Evolutionary conservation across 2,797 vertebrate genomes (phyloP).

Genomic region (Myotis pilosus): DNA sequence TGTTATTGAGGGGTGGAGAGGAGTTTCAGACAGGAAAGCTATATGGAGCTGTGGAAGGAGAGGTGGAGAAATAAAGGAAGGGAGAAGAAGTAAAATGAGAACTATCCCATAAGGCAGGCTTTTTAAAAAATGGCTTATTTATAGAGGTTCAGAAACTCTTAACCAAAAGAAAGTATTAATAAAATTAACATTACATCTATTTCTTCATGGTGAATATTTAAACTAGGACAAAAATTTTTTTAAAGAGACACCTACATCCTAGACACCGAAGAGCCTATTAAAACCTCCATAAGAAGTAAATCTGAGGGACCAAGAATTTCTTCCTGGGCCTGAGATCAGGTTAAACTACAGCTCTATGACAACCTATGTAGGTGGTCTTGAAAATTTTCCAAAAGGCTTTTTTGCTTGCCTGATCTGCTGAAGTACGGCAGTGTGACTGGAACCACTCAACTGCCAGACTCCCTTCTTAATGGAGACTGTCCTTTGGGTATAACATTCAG

Average conservation of each 20-base stretch:
- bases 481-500: not conserved
- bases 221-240: not conserved
- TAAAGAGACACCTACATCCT: not conserved
- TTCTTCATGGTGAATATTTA: not conserved
- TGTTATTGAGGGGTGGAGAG: too few species aligned
- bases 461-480: not conserved
- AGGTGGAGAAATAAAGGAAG: not conserved
- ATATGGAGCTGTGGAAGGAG: not conserved
- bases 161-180: constrained; percentile 18
- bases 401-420: not conserved
- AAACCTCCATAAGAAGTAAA: constrained; percentile 30
- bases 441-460: constrained; percentile 19
- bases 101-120: not conserved
- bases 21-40: not conserved
- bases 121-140: not conserved
- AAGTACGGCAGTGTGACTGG: not conserved
- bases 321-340: constrained; percentile 32
- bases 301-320: constrained; percentile 18
- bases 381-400: constrained; percentile 32
- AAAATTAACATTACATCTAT: constrained; percentile 1
- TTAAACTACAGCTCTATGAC: constrained; percentile 42
- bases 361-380: constrained; percentile 30
- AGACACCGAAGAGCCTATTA: not conserved
- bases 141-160: constrained; percentile 3
- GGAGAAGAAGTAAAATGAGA: not conserved